Evolutionary conservation across 1,140 invertebrate genomes (phyloP).

Genomic region (Halyomorpha halys): DNA sequence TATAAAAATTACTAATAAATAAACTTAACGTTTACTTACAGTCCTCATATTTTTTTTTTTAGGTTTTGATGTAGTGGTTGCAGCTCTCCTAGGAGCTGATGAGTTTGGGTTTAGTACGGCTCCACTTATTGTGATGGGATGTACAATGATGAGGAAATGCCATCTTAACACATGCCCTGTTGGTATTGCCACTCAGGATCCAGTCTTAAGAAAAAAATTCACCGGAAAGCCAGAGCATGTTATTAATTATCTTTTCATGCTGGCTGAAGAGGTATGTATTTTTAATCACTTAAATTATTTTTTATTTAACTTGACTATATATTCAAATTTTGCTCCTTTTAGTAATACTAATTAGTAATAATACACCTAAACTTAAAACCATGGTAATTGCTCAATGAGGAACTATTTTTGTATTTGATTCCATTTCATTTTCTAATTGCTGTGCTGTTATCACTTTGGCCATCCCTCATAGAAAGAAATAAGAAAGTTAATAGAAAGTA

Average conservation of each 20-base stretch:
- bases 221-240: conserved; percentile 95
- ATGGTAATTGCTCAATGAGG: no score
- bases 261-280: conserved; percentile 81
- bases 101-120: conserved; percentile 99
- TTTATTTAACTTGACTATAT: no score
- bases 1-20: conserved; percentile 6
- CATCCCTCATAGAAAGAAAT: no score
- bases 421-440: no score
- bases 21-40: no score
- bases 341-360: no score
- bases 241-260: conserved; percentile 93
- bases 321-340: no score
- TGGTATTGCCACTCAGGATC: conserved; percentile 97
- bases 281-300: not conserved
- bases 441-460: no score
- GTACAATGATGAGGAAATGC: conserved; percentile 99
- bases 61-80: conserved; percentile 94
- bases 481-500: no score
- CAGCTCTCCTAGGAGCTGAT: conserved; percentile 90
- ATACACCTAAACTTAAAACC: no score
- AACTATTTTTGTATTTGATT: no score
- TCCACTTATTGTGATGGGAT: conserved; percentile 91
- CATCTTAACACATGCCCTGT: conserved; percentile 99
- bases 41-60: conserved; percentile 25
- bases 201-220: conserved; percentile 88